Evolutionary conservation across 2,113 vertebrate genomes (phyloP).

Genomic region (Pseudorhombus dupliciocellatus): DNA sequence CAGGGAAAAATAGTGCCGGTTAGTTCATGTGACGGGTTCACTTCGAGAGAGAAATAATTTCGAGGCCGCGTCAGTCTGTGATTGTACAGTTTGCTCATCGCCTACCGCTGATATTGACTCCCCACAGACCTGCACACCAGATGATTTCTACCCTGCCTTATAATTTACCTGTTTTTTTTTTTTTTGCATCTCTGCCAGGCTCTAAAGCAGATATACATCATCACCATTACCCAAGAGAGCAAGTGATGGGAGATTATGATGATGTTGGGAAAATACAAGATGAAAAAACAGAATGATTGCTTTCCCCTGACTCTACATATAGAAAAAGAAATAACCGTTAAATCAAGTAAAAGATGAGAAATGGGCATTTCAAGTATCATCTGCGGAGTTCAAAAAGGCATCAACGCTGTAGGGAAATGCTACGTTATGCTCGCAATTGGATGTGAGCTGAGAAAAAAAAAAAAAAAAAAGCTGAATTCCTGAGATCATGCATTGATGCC

Average conservation of each 20-base stretch:
- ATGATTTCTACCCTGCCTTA: constrained; percentile 28
- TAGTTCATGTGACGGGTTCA: constrained; percentile 17
- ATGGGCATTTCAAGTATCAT: constrained; percentile 52
- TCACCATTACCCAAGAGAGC: constrained; percentile 39
- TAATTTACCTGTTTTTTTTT: constrained; percentile 52
- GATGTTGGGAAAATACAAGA: constrained; percentile 61
- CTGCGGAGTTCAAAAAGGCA: constrained; percentile 43
- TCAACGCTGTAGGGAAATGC: constrained; percentile 18
- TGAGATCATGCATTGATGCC: constrained; percentile 30
- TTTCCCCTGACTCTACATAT: constrained; percentile 30
- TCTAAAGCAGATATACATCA: constrained; percentile 56
- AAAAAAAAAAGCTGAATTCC: neutral
- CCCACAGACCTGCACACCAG: constrained; percentile 40
- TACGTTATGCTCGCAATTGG: constrained; percentile 13
- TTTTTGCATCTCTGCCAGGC: constrained; percentile 38
- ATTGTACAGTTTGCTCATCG: constrained; percentile 44
- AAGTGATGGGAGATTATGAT: constrained; percentile 54
- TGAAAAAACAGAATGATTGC: constrained; percentile 49
- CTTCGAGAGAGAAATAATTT: constrained; percentile 50
- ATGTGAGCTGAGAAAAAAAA: constrained; percentile 9
- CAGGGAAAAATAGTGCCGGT: constrained; percentile 5
- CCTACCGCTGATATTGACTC: constrained; percentile 57
- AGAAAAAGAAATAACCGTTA: constrained; percentile 25
- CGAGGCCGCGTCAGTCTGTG: constrained; percentile 32
- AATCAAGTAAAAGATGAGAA: constrained; percentile 19